A percentile compares a stretch with the other conserved stretches of the same genome.
Evolutionary conservation across 2,797 vertebrate genomes (phyloP).

Genomic region (Lateolabrax maculatus): DNA sequence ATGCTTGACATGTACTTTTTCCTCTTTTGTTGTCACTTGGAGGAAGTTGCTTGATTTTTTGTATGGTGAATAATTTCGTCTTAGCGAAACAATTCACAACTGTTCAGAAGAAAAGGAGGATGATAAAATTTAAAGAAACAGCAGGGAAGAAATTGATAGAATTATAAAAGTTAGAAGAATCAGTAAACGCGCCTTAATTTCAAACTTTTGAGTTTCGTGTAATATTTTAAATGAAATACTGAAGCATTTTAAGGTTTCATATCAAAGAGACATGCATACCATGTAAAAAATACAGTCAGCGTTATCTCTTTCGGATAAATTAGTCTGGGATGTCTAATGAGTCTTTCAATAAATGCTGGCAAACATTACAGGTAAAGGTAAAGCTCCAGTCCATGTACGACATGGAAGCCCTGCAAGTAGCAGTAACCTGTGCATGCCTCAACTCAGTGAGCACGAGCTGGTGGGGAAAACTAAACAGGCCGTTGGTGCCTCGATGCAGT

Average conservation of each 20-base stretch:
- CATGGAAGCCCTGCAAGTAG: conserved; percentile 16
- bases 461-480: conserved; percentile 80
- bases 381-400: conserved; percentile 1
- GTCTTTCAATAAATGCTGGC: neutral
- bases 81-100: neutral
- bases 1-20: neutral
- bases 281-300: neutral
- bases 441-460: conserved; percentile 63
- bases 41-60: neutral
- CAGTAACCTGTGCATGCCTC: conserved; percentile 42
- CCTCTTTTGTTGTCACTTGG: neutral
- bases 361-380: conserved; percentile 17
- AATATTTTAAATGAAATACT: neutral
- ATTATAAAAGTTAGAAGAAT: neutral
- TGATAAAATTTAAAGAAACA: neutral
- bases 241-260: neutral
- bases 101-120: neutral
- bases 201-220: neutral
- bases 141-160: no score
- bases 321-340: neutral
- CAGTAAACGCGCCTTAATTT: neutral
- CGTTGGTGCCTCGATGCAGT: conserved; percentile 71
- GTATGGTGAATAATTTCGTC: neutral
- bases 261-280: neutral
- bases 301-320: neutral